Conservation (phyloP, 2,888 invertebrate genomes). For the Piscicola geometra region DNA sequence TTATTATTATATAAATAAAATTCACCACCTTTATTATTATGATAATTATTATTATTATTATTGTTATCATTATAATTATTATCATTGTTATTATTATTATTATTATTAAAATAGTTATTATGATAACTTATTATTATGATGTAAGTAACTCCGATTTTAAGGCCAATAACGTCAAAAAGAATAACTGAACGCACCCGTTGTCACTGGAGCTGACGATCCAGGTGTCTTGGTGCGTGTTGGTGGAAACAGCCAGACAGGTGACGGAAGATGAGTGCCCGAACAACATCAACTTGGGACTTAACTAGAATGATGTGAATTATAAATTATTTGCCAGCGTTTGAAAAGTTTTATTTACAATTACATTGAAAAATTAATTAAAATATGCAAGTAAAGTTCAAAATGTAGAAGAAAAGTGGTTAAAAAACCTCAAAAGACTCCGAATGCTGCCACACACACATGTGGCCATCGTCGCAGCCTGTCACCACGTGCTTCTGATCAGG, state of each 20-base stretch:
- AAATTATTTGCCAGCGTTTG: neutral
- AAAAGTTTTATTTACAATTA: slow-evolving; percentile 1
- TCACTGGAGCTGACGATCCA: slow-evolving; percentile 90
- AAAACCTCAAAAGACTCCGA: slow-evolving; percentile 51
- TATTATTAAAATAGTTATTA: no score
- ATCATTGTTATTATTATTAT: no score
- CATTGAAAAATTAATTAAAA: no score
- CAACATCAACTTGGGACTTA: slow-evolving; percentile 83
- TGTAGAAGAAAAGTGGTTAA: neutral
- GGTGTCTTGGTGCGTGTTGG: slow-evolving; percentile 70
- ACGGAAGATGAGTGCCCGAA: slow-evolving; percentile 95
- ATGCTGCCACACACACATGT: slow-evolving; percentile 86
- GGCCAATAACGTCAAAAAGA: no score
- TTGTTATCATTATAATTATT: no score
- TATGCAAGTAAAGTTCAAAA: neutral
- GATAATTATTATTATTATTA: no score
- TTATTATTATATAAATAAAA: no score
- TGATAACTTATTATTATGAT: no score
- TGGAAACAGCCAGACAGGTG: slow-evolving; percentile 70
- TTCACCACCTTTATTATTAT: no score
- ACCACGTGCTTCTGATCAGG: slow-evolving; percentile 85
- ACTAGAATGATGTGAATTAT: slow-evolving; percentile 57
- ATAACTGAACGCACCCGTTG: slow-evolving; percentile 72
- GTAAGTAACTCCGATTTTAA: no score
- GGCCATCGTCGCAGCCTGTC: slow-evolving; percentile 96